Percentiles rank a stretch among this genome's conserved stretches.
phyloP scores from a whole-genome alignment of 35 echinoderm and acorn worm species.

The Amphiura filiformis region DNA sequence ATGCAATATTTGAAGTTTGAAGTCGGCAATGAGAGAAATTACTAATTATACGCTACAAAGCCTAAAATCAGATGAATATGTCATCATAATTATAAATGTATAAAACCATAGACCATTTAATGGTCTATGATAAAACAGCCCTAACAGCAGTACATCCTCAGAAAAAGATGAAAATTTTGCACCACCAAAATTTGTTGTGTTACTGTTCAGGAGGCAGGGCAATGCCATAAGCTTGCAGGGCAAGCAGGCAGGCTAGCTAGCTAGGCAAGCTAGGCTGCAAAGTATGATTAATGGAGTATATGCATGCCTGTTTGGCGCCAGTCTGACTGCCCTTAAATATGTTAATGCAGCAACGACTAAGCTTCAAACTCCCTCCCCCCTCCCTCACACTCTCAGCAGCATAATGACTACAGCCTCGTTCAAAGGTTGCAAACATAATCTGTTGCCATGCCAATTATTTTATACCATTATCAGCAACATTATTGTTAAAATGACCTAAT shows the following conservation, averaged over 20 bases:
- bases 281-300: neutral
- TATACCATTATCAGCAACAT: neutral
- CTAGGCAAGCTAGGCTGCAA: neutral
- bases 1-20: no score
- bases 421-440: neutral
- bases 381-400: neutral
- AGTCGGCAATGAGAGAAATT: no score
- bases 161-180: no score
- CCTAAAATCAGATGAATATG: no score
- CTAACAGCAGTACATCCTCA: no score
- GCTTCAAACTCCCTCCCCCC: neutral
- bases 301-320: neutral
- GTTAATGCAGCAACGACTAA: neutral
- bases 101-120: no score
- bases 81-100: no score
- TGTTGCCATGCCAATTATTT: neutral
- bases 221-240: neutral
- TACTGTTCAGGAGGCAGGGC: neutral
- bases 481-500: neutral
- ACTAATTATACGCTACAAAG: no score
- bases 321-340: conserved; percentile 11
- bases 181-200: no score
- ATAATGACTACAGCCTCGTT: neutral
- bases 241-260: no score
- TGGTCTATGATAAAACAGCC: no score